phyloP scores from a whole-genome alignment of 2,113 vertebrate genomes.

The western clawed frog (Xenopus tropicalis) region UCB_Xtro_10.0 CM004444.2:8376501-8377000 shows the following conservation, averaged over 20 bases:
- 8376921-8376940: too few species aligned
- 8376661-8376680: conserved; percentile 5
- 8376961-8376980: too few species aligned
- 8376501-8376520: too few species aligned
- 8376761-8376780: conserved; percentile 2
- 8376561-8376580: not conserved
- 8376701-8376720: conserved; percentile 28
- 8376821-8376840: conserved; percentile 2
- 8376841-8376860: not conserved
- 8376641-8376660: conserved; percentile 4
- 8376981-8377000: too few species aligned
- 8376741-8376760: not conserved
- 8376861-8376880: too few species aligned
- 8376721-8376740: conserved; percentile 32
- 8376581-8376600: not conserved
- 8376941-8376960: too few species aligned
- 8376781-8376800: conserved; percentile 19
- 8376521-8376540: not conserved
- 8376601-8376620: not conserved
- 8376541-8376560: not conserved
- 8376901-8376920: too few species aligned
- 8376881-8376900: too few species aligned
- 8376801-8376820: conserved; percentile 12
- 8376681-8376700: not conserved
- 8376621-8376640: conserved; percentile 22